Conservation (phyloP, 2,888 invertebrate genomes). For the Amphipyra tragopoginis region DNA sequence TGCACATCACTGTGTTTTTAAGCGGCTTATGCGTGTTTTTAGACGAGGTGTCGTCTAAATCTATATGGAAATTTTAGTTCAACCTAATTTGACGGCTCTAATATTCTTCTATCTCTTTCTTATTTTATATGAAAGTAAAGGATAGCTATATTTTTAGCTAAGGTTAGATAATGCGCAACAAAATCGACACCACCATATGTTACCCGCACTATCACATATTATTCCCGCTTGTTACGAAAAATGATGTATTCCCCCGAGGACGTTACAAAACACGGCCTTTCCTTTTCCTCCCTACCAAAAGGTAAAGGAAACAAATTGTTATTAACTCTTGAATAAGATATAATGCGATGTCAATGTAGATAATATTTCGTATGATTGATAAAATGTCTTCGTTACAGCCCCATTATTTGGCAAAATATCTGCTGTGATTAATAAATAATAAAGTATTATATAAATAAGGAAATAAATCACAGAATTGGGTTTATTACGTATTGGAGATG, state of each 20-base stretch:
- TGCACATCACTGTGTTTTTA: too few relatives aligned
- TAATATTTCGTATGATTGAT: conserved; percentile 39
- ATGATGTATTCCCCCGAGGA: conserved; percentile 22
- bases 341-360: conserved; percentile 41
- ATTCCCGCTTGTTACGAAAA: conserved; percentile 17
- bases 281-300: conserved; percentile 28
- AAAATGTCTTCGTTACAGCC: conserved; percentile 19
- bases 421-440: conserved; percentile 45
- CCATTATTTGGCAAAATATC: conserved; percentile 32
- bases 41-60: too few relatives aligned
- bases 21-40: too few relatives aligned
- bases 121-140: too few relatives aligned
- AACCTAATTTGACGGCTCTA: too few relatives aligned
- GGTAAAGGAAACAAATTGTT: conserved; percentile 40
- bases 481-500: conserved; percentile 53
- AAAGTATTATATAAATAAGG: conserved; percentile 32
- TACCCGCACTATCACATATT: conserved; percentile 19
- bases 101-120: too few relatives aligned
- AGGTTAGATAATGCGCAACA: too few relatives aligned
- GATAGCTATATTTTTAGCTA: too few relatives aligned
- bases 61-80: too few relatives aligned
- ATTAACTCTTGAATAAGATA: conserved; percentile 51
- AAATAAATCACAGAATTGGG: conserved; percentile 24
- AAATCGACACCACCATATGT: not conserved
- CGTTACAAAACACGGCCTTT: conserved; percentile 23